phyloP scores from a whole-genome alignment of 1,140 invertebrate species.

The Drosophila tani region DNA sequence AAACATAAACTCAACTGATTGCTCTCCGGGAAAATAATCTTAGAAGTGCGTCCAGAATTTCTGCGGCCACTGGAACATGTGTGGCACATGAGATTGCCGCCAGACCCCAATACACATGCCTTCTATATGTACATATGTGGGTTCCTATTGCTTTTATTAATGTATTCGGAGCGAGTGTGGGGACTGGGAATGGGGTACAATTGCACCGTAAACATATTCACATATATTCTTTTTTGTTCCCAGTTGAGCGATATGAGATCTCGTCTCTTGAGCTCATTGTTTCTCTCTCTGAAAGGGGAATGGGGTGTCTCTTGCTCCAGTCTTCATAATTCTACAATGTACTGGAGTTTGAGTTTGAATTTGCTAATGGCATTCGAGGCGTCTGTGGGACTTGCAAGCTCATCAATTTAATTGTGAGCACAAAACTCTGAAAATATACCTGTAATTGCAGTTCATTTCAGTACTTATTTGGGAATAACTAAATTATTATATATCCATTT shows the following conservation, averaged over 20 bases:
- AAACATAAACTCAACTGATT: constrained; percentile 59
- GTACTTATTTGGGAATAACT: background rate
- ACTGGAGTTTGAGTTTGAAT: constrained; percentile 1
- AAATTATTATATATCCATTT: background rate
- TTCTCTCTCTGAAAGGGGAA: constrained; percentile 15
- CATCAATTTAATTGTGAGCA: constrained; percentile 12
- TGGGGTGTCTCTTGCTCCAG: background rate
- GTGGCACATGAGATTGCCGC: constrained; percentile 68
- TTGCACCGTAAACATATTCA: constrained; percentile 52
- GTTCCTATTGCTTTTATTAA: constrained; percentile 37
- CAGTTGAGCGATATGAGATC: constrained; percentile 42
- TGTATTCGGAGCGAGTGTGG: constrained; percentile 35
- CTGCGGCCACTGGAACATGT: constrained; percentile 70
- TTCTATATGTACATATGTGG: constrained; percentile 4
- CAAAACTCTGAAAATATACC: background rate
- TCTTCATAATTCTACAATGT: constrained; percentile 4
- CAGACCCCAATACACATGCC: constrained; percentile 33
- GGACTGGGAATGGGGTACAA: constrained; percentile 52
- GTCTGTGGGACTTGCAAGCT: constrained; percentile 2
- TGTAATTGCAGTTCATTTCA: background rate
- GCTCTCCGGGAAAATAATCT: constrained; percentile 63
- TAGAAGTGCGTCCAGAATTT: constrained; percentile 65
- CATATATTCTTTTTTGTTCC: constrained; percentile 13
- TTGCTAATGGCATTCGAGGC: background rate
- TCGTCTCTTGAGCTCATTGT: constrained; percentile 30